Evolutionary conservation across 2,888 invertebrate genomes (phyloP).

Genomic region (Hemicrepidius hirtus): DNA sequence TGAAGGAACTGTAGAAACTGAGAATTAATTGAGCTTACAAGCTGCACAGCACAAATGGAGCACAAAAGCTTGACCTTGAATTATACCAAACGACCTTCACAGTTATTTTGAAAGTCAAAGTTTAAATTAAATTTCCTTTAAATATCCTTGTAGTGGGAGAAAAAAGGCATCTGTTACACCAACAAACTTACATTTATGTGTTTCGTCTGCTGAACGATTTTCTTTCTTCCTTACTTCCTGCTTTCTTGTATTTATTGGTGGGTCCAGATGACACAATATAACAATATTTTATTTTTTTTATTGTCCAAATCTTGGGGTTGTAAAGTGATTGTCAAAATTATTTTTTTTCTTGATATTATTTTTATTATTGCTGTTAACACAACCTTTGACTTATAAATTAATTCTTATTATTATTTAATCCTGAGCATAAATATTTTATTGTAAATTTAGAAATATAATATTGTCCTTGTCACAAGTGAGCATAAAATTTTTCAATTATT

Average conservation of each 20-base stretch:
- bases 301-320: not conserved
- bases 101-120: no score
- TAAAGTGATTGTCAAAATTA: conserved; percentile 16
- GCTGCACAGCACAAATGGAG: no score
- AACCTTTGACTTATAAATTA: conserved; percentile 6
- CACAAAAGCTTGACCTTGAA: no score
- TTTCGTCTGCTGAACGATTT: not conserved
- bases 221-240: not conserved
- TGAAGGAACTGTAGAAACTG: no score
- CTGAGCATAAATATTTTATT: no score
- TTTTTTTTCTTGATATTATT: not conserved
- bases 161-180: no score
- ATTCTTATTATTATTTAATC: not conserved
- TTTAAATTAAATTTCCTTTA: no score
- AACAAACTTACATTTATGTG: not conserved
- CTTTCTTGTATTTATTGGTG: not conserved
- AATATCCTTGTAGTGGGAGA: no score
- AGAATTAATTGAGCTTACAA: no score
- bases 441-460: not conserved
- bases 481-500: not conserved
- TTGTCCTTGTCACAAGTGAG: conserved; percentile 11
- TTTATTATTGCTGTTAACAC: conserved; percentile 22
- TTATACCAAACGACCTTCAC: no score
- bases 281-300: conserved; percentile 19
- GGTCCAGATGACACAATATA: not conserved